Percentiles rank a stretch among this genome's conserved stretches.
Conservation (phyloP, 2,888 invertebrate genomes). For the Lycophotia porphyrea region DNA sequence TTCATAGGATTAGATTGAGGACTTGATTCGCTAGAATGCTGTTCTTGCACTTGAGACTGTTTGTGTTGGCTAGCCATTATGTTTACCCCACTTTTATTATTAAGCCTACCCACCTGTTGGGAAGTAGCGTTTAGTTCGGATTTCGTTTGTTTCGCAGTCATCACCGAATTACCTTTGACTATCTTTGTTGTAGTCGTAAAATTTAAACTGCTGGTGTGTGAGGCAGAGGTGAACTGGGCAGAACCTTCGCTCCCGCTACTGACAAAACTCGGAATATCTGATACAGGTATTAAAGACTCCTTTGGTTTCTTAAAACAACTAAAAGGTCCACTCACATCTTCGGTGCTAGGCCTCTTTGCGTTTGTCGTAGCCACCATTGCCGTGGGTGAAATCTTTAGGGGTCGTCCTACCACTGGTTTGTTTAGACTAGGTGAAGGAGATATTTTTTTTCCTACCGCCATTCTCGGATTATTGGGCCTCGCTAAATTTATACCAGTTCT, state of each 20-base stretch:
- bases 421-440: conserved; percentile 67
- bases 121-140: conserved; percentile 79
- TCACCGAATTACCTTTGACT: conserved; percentile 78
- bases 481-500: conserved; percentile 68
- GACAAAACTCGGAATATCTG: conserved; percentile 72
- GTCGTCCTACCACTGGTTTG: conserved; percentile 70
- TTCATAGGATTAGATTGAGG: conserved; percentile 76
- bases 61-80: conserved; percentile 81
- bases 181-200: conserved; percentile 78
- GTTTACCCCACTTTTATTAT: conserved; percentile 80
- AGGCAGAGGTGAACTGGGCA: conserved; percentile 75
- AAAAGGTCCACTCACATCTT: conserved; percentile 77
- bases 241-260: conserved; percentile 66
- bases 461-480: conserved; percentile 73
- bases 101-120: conserved; percentile 80
- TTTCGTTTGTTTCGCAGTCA: conserved; percentile 80
- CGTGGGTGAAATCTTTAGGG: conserved; percentile 80
- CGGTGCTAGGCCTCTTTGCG: conserved; percentile 74
- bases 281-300: conserved; percentile 78
- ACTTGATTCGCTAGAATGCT: conserved; percentile 72
- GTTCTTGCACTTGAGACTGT: conserved; percentile 81
- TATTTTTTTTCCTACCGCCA: conserved; percentile 69
- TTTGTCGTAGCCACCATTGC: conserved; percentile 69
- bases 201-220: conserved; percentile 78
- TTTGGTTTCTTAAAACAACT: conserved; percentile 86